Evolutionary conservation across 2,113 vertebrate genomes (phyloP), one percentile per base, ranked within the genome.

Genomic region (Dromaius novaehollandiae): DNA sequence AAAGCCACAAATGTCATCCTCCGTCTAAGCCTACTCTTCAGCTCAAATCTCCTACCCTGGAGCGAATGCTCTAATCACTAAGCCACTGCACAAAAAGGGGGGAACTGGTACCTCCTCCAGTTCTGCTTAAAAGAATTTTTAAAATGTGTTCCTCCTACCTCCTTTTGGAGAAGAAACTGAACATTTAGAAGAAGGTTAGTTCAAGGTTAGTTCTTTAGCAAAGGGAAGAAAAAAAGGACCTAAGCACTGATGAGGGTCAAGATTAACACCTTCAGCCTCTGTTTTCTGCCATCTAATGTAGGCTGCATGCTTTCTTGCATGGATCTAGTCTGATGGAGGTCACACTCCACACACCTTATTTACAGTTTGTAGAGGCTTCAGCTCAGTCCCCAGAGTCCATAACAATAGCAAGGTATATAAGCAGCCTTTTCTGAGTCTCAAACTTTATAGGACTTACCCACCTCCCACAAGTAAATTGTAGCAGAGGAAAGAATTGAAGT

Each of bases 281-380:
- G 24, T 25, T 87, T 73, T 25, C 56, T 86, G 48, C 13, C 58
- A 34, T 9, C 25, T 56, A 48, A 2, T 7, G 1, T 0, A 60
- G 40, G 34, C 38, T 74, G 26, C 6, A 6, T 20, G 18, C 21
- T 65, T 22, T 40, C 60, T 74, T 38, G 13, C 42, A 34, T n/a
- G 53, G 11, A 38, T 69, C 17, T 46, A 15, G 40, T 55, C 44
- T 80, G 71, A 22, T 14, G 38, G 38, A 71, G 28, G 11, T 46
- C 24, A 3, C 12, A 13, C n/a, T 56, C 86, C 24, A 64, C 8
- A 15, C 6, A 20, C 0, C 0, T 42, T 55, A 42, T 6, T 13
- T 28, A 7, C 1, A 0, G 24, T 36, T 58, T 73, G 24, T 9
- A 76, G 26, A 32, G 15, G 28, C 18, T 91, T 91, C 34, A 76